Evolutionary conservation across 1,140 invertebrate species (phyloP), one percentile per base, ranked within the genome.

Genomic region (Portunus trituberculatus): DNA sequence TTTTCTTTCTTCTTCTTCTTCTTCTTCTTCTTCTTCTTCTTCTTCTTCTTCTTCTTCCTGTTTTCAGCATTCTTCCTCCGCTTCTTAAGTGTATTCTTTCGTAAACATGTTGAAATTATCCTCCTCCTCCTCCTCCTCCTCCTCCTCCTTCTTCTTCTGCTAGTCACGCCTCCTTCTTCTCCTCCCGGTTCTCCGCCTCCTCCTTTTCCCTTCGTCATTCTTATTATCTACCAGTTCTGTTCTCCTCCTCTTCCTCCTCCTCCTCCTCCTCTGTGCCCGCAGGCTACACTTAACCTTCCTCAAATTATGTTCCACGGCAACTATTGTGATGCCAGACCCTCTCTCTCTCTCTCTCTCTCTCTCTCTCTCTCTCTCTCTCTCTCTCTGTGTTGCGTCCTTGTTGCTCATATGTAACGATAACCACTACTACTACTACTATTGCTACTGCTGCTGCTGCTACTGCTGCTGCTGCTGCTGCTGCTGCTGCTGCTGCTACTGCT

Each of bases 201-300:
- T n/a, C 12, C 48, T 16, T 52, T 28, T 14, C 28, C 48, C 59
- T n/a, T 20, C 48, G 28, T 29, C 48, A 14, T 46, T 92, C n/a
- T 29, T 29, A 25, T 31, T 59, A 45, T 59, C 48, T 92, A 14
- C 59, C 48, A 14, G 16, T 92, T 46, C n/a, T 52, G 28, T 28
- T 59, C 28, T 48, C 45, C 45, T 45, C 28, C 46, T 52, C 90
- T 0, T 59, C 7, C 28, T 28, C 28, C 28, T 52, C 46, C 10
- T 52, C 10, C 28, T 25, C 83, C 76, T 0, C 25, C 92, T 39
- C 31, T 83, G 32, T 76, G 52, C 45, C 91, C 31, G 20, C 67
- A 45, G 32, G 76, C 91, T 31, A 90, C 88, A n/a, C 88, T 90
- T 48, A 90, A 90, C 88, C 88, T 90, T 90, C 39, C 88, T 25